A percentile compares a stretch with the other conserved stretches of the same genome.
These are phyloP conservation scores for Drosophila teissieri DNA, from an alignment of 1,140 invertebrate species.

Conservation along the genomic window DNA sequence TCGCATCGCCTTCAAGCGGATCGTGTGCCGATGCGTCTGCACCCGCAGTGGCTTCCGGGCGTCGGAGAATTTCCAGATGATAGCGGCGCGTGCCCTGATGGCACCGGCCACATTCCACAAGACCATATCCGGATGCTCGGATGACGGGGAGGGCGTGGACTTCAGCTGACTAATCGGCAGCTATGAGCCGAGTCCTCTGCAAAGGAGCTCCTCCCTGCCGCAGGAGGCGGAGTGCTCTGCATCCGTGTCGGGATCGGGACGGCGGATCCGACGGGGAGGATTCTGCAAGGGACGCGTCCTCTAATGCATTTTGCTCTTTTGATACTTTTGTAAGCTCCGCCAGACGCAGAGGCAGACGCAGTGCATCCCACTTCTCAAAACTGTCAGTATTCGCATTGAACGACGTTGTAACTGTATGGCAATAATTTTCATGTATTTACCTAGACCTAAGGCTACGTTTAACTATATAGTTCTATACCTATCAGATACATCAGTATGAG, in stretches of 20 bases:
- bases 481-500: conserved; percentile 28
- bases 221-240: conserved; percentile 47
- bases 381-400: conserved; percentile 79
- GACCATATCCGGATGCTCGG: conserved; percentile 82
- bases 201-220: conserved; percentile 67
- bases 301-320: conserved; percentile 70
- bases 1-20: conserved; percentile 92
- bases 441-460: conserved; percentile 60
- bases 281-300: conserved; percentile 77
- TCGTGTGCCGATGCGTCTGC: conserved; percentile 88
- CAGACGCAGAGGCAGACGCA: conserved; percentile 16
- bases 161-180: conserved; percentile 82
- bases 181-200: conserved; percentile 64
- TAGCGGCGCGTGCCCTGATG: conserved; percentile 78
- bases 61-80: conserved; percentile 84
- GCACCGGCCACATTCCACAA: conserved; percentile 83
- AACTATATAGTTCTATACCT: conserved; percentile 23
- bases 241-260: conserved; percentile 50
- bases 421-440: conserved; percentile 83
- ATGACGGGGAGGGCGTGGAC: conserved; percentile 77
- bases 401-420: conserved; percentile 82
- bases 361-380: conserved; percentile 32
- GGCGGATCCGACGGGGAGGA: conserved; percentile 66
- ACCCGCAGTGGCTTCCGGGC: conserved; percentile 82
- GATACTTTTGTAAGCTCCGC: conserved; percentile 69